Conservation (phyloP, 2,888 invertebrate genomes). For the Trileptium ribeirensis region DNA sequence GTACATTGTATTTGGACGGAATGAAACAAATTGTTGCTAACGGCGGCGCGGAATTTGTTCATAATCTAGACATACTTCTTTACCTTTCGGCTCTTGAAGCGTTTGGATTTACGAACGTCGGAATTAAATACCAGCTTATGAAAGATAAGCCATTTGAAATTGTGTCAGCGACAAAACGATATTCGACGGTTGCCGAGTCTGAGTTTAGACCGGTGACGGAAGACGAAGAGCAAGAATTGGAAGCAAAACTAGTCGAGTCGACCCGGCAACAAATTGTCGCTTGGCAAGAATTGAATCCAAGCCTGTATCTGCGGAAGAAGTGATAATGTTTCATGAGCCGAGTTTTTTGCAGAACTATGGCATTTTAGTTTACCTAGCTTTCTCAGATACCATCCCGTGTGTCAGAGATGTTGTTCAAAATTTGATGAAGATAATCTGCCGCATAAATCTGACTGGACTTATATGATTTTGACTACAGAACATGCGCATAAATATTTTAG, state of each 20-base stretch:
- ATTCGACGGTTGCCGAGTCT: background rate
- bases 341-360: too few relatives aligned
- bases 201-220: background rate
- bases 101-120: slow-evolving; percentile 43
- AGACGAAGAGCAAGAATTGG: background rate
- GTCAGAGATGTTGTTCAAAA: too few relatives aligned
- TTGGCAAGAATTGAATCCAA: too few relatives aligned
- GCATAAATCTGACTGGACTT: too few relatives aligned
- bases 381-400: too few relatives aligned
- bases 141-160: slow-evolving; percentile 21
- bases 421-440: too few relatives aligned
- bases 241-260: background rate
- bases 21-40: slow-evolving; percentile 26
- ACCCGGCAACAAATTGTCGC: too few relatives aligned
- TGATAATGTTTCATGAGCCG: too few relatives aligned
- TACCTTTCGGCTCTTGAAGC: slow-evolving; percentile 43
- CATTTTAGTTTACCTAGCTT: too few relatives aligned
- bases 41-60: slow-evolving; percentile 38
- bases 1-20: slow-evolving; percentile 35
- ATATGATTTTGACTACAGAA: too few relatives aligned
- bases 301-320: too few relatives aligned
- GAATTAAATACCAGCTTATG: slow-evolving; percentile 14
- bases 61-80: slow-evolving; percentile 37
- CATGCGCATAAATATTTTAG: too few relatives aligned
- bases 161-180: background rate